Conservation (phyloP, 2,797 vertebrate species). For the Pterois miles region DNA sequence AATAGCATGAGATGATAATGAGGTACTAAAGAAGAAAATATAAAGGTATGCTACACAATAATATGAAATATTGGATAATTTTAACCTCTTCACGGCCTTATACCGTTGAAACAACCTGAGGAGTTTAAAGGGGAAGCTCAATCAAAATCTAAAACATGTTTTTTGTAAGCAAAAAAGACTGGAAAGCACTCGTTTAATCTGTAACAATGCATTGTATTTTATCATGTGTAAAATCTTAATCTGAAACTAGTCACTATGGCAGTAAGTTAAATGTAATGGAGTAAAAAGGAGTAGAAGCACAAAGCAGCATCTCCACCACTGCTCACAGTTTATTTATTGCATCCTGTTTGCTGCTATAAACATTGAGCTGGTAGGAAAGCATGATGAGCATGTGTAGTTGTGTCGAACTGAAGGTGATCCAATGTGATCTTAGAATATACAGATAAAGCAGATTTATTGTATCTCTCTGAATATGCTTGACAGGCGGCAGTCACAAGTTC, state of each 20-base stretch:
- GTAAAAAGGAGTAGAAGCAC: not conserved
- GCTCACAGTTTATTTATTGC: not conserved
- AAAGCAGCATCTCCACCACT: constrained; percentile 13
- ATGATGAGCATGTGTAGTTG: constrained; percentile 74
- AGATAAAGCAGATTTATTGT: constrained; percentile 88
- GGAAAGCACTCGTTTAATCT: not conserved
- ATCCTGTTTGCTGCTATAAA: constrained; percentile 31
- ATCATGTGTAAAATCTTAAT: not conserved
- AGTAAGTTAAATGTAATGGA: not conserved
- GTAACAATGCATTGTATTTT: not conserved
- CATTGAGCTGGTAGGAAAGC: constrained; percentile 40
- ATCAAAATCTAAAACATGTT: not conserved
- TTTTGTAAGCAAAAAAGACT: not conserved
- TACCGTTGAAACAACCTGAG: not conserved
- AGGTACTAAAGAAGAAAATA: not conserved
- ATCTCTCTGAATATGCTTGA: constrained; percentile 91
- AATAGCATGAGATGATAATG: not conserved
- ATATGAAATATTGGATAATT: not conserved
- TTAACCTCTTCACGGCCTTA: not conserved
- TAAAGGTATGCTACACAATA: not conserved
- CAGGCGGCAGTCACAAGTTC: constrained; percentile 91
- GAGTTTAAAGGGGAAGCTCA: not conserved
- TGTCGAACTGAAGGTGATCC: constrained; percentile 79
- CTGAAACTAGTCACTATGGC: not conserved
- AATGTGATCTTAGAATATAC: constrained; percentile 73